Evolutionary conservation across 2,797 vertebrate species (phyloP), one percentile per base, ranked within the genome.

Genomic region (Tolypeutes matacus): DNA sequence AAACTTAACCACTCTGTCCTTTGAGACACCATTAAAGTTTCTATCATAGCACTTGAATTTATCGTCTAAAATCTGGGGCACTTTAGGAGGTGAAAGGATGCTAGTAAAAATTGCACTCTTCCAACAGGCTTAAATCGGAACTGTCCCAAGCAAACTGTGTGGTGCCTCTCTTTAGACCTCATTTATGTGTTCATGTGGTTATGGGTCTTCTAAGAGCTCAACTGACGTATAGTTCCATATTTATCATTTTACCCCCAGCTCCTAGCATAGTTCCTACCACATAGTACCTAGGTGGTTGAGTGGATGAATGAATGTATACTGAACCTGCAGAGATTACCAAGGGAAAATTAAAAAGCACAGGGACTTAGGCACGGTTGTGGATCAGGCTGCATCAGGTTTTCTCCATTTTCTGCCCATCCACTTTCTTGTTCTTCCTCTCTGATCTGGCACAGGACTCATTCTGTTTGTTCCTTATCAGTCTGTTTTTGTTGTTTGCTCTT

Each of bases 401-500:
- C 42, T 51, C 5, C 5, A 7, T 18, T 75, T 75, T 67, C 85
- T 80, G 14, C 4, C 2, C 13, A 58, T 14, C 27, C 1, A 4
- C 60, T 87, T 90, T 76, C 49, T 67, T 36, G 36, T 5, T 14
- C 7, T 23, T 86, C 17, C 0, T 39, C 9, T 42, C 12, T 73
- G 4, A n/a, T 42, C 49, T 58, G 34, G 18, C 9, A 70, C 20
- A 29, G 69, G 46, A 20, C 4, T 76, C n/a, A 91, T 91, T 88
- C 67, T 84, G 3, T 69, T 95, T 70, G 70, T 82, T 93, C 69
- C 46, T 91, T 13, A 23, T 58, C n/a, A 60, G 69, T 90, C 23
- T 77, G 21, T 84, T 96, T 60, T 76, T 96, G 23, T 56, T 83
- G 53, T 92, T 92, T 86, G 21, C 82, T 96, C 46, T 92, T 91